These are phyloP conservation scores for Urophycis tenuis DNA, from an alignment of 2,797 vertebrate species.

Conservation along the genomic window DNA sequence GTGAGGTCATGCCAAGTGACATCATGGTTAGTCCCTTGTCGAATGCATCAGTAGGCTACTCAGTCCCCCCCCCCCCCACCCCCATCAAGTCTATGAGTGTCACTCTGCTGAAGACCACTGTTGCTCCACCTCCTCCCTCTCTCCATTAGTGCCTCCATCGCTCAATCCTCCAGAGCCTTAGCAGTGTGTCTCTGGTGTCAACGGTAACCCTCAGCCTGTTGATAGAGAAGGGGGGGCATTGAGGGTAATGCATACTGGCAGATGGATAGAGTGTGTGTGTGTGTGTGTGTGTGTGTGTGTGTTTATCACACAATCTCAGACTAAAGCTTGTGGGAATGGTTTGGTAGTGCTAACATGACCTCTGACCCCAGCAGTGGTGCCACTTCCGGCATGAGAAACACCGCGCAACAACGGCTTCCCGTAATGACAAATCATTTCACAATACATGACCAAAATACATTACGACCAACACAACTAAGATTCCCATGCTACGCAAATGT, in stretches of 20 bases:
- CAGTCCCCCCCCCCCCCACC: too few species aligned
- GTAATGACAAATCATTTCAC: too few species aligned
- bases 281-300: too few species aligned
- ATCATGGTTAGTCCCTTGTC: neutral
- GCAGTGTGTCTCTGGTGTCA: conserved; percentile 17
- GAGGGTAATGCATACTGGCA: neutral
- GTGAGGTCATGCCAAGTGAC: neutral
- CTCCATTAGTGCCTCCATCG: neutral
- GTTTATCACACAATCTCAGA: conserved; percentile 11
- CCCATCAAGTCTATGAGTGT: neutral
- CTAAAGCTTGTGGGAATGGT: neutral
- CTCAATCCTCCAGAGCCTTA: neutral
- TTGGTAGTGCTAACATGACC: neutral
- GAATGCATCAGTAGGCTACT: neutral
- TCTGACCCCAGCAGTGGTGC: neutral
- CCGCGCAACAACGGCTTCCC: too few species aligned
- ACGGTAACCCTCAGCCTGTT: conserved; percentile 61
- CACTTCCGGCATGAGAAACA: too few species aligned
- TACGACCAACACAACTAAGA: too few species aligned
- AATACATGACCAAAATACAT: too few species aligned
- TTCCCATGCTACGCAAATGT: too few species aligned
- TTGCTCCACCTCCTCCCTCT: neutral
- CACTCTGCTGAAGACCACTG: neutral
- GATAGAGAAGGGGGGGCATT: conserved; percentile 19
- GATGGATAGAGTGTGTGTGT: conserved; percentile 10